These are phyloP conservation scores for Mesochorus sp. DNA, from an alignment of 2,888 invertebrate species.

Conservation along the genomic window DNA sequence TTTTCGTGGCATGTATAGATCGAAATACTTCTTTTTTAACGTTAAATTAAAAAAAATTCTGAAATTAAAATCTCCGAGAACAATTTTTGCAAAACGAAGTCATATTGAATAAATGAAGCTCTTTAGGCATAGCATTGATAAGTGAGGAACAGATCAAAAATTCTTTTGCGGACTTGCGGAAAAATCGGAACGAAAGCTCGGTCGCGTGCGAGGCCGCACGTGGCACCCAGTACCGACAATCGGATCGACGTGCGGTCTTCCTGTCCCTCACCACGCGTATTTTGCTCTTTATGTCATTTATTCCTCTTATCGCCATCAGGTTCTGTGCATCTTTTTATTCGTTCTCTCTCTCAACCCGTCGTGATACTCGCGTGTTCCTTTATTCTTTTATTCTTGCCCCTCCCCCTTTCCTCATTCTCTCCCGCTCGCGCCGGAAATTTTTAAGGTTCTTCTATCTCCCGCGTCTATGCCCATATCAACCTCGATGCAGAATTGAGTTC, in stretches of 20 bases:
- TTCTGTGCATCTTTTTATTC: conserved; percentile 27
- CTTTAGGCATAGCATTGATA: too few species aligned
- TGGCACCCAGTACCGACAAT: conserved; percentile 34
- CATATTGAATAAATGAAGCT: too few species aligned
- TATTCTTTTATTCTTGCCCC: background rate
- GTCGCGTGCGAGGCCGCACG: conserved; percentile 42
- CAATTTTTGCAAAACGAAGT: too few species aligned
- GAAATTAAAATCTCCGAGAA: too few species aligned
- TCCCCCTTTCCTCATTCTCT: background rate
- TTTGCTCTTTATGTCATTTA: conserved; percentile 5
- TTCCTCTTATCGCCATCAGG: conserved; percentile 13
- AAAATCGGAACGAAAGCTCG: background rate
- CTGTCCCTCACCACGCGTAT: background rate
- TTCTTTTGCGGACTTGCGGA: too few species aligned
- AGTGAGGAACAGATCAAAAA: background rate
- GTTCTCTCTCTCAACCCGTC: conserved; percentile 21
- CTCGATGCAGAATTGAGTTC: background rate
- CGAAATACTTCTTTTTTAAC: too few species aligned
- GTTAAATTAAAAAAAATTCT: too few species aligned
- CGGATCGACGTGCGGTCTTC: background rate
- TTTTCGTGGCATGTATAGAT: too few species aligned
- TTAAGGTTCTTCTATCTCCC: background rate
- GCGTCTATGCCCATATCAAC: background rate
- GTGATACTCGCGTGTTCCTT: background rate
- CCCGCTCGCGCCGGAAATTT: conserved; percentile 1